These are phyloP conservation scores for Eleginops maclovinus DNA, from an alignment of 2,113 vertebrate species.

Conservation along the genomic window DNA sequence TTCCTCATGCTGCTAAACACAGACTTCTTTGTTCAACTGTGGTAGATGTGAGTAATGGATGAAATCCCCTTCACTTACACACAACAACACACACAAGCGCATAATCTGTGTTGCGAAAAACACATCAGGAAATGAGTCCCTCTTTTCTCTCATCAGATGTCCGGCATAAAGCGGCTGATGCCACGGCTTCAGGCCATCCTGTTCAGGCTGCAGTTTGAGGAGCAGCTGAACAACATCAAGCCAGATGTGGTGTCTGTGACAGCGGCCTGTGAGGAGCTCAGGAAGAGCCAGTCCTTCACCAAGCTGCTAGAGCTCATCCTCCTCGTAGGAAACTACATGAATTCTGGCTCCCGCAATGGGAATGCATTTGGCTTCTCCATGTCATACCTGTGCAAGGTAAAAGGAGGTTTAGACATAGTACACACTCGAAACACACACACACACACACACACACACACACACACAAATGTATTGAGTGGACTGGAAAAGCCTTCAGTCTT, in stretches of 20 bases:
- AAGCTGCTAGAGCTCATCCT: conserved; percentile 88
- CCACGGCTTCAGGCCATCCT: conserved; percentile 88
- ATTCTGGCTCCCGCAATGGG: conserved; percentile 91
- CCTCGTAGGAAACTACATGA: conserved; percentile 93
- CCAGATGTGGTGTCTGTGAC: conserved; percentile 93
- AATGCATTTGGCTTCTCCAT: conserved; percentile 90
- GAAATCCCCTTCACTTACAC: conserved; percentile 35
- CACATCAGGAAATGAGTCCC: background rate
- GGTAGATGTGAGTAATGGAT: conserved; percentile 39
- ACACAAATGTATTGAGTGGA: background rate
- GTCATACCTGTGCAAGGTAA: conserved; percentile 89
- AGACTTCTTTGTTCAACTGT: conserved; percentile 49
- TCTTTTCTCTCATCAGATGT: conserved; percentile 83
- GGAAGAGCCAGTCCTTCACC: conserved; percentile 86
- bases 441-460: no score
- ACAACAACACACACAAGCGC: conserved; percentile 3
- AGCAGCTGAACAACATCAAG: conserved; percentile 93
- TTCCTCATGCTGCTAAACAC: conserved; percentile 42
- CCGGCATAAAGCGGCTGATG: conserved; percentile 85
- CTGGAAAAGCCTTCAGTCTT: background rate
- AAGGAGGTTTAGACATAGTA: conserved; percentile 12
- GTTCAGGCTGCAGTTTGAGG: conserved; percentile 92
- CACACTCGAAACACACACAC: background rate
- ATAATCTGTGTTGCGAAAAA: conserved; percentile 7
- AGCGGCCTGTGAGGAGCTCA: conserved; percentile 91